A percentile compares a stretch with the other conserved stretches of the same genome.
phyloP scores from a whole-genome alignment of 2,113 vertebrate species.

The Tonatia bakeri region DNA sequence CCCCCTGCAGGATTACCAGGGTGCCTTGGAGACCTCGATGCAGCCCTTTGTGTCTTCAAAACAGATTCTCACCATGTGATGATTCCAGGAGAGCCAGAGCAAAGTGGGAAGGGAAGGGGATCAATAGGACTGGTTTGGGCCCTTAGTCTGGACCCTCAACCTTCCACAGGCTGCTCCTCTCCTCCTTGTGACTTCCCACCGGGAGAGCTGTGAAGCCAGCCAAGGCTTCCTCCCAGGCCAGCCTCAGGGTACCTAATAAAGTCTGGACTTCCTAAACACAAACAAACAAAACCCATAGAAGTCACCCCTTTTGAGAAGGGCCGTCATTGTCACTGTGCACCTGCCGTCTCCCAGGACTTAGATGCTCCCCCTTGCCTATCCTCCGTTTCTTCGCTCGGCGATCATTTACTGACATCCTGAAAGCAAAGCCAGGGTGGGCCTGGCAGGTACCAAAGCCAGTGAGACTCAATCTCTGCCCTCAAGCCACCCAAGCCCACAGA shows the following conservation, averaged over 20 bases:
- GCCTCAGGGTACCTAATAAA: slow-evolving; percentile 42
- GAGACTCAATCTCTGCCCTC: neutral
- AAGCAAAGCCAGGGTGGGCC: neutral
- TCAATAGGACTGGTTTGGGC: neutral
- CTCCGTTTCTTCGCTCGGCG: neutral
- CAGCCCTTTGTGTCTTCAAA: slow-evolving; percentile 89
- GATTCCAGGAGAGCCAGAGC: neutral
- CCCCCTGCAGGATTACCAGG: slow-evolving; percentile 82
- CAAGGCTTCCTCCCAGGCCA: neutral
- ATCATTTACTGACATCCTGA: neutral
- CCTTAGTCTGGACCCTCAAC: neutral
- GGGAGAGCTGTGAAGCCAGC: neutral
- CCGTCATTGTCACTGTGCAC: too few species aligned
- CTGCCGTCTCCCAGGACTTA: neutral
- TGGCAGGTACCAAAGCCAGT: neutral
- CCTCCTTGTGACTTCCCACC: neutral
- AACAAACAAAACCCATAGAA: neutral
- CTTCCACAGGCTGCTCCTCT: neutral
- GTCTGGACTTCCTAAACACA: neutral
- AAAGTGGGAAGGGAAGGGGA: neutral
- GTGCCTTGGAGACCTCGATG: slow-evolving; percentile 85
- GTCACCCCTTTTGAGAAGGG: neutral
- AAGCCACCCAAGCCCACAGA: neutral
- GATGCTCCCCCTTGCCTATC: neutral
- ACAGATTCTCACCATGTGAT: slow-evolving; percentile 91